Conservation (phyloP, 2,888 invertebrate genomes). For the Priocnemis perturbator region DNA sequence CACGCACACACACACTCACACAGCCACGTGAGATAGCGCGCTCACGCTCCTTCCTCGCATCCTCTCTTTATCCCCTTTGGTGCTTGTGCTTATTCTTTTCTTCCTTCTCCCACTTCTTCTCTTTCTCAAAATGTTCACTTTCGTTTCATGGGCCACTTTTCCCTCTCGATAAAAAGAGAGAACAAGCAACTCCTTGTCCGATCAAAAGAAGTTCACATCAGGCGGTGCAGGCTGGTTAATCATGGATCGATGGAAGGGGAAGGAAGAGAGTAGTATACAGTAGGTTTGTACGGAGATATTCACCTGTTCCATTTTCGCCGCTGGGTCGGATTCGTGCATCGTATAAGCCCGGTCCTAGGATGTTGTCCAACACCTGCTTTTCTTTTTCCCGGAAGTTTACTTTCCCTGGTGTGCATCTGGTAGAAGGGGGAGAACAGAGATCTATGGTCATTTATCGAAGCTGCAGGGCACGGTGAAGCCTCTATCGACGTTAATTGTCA, state of each 20-base stretch:
- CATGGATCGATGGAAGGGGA: conserved; percentile 37
- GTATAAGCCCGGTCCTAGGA: conserved; percentile 92
- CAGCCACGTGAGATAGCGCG: too few relatives aligned
- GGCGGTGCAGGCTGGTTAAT: conserved; percentile 1
- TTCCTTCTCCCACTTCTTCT: background rate
- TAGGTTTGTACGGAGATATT: conserved; percentile 68
- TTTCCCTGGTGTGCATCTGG: conserved; percentile 87
- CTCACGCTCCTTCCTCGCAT: too few relatives aligned
- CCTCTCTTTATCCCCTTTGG: background rate
- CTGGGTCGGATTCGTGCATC: conserved; percentile 95
- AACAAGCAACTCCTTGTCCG: background rate
- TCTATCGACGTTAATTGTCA: too few relatives aligned
- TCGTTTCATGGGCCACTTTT: conserved; percentile 2
- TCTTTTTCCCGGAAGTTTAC: conserved; percentile 96
- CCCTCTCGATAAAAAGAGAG: background rate
- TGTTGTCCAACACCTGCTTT: conserved; percentile 95
- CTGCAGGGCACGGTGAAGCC: too few relatives aligned
- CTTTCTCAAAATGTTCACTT: background rate
- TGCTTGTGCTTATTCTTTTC: background rate
- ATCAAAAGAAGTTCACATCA: too few relatives aligned
- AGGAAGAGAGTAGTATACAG: conserved; percentile 34
- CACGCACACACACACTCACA: background rate
- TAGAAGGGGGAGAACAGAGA: conserved; percentile 36
- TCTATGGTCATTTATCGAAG: background rate
- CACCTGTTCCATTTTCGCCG: conserved; percentile 96